Base-by-base conservation (phyloP, 2,888 invertebrate genomes). In the Euplagia quadripunctaria region DNA sequence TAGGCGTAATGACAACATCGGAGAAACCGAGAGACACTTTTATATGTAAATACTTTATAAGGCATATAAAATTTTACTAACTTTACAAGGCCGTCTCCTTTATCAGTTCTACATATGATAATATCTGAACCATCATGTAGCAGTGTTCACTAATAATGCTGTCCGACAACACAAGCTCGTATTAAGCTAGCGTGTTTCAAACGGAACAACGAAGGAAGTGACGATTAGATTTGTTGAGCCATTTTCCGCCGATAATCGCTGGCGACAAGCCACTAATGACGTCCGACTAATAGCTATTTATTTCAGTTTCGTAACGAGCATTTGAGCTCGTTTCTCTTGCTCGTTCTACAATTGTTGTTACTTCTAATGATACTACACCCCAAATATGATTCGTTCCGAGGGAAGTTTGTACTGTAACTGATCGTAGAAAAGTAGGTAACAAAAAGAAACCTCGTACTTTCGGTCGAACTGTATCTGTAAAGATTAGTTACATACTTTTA, bases 151-250 rank as follows among this genome's bases (percentile, higher is more conserved):
- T 73, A 73, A 80, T 77, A 49, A 73, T 74, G 70, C 74, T 76
- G 72, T 81, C 75, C 61, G 55, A 68, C 58, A 66, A 68, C 73
- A 72, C 74, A 73, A 70, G 68, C 63, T 69, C 72, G 71, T 78
- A 76, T 76, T 76, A 76, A 71, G 74, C 43, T 89, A 76, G 89
- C 90, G 90, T 91, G 84, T 72, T 70, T 80, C 83, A 66, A 83
- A 73, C 89, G 91, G 90, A 92, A 91, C 85, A 86, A 79, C 82
- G 77, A 75, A 86, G 91, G 90, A 92, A 91, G 87, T 91, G 91
- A 89, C 89, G 89, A 88, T 91, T 91, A 91, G 82, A 86, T 89
- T 92, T 81, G 84, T 85, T 80, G 85, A 85, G 85, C 84, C 82
- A 86, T 88, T 90, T 90, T 86, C 88, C 86, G 88, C 81, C 83